Percentiles rank a stretch among this genome's conserved stretches.
Conservation (phyloP, 2,888 invertebrate species). For the Myopa tessellatipennis region DNA sequence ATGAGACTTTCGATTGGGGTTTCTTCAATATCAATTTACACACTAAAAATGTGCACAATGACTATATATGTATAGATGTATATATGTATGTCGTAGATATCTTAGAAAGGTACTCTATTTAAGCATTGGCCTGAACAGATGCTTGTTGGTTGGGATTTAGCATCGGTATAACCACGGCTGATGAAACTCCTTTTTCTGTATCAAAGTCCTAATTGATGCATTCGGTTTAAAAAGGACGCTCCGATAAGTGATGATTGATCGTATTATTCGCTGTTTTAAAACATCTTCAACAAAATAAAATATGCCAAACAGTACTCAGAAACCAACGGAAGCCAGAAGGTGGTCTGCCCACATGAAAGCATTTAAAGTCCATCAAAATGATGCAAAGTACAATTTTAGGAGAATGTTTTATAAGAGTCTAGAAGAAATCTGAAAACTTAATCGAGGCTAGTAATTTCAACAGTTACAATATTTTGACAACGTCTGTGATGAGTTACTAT, state of each 20-base stretch:
- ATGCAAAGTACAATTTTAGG: conserved; percentile 34
- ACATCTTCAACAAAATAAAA: not conserved
- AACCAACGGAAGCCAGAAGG: not conserved
- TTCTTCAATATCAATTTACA: conserved; percentile 29
- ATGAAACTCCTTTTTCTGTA: not conserved
- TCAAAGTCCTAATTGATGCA: not conserved
- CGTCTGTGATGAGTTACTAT: conserved; percentile 41
- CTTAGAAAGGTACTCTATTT: not conserved
- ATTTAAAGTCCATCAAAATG: not conserved
- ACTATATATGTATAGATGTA: not conserved
- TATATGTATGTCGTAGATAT: not conserved
- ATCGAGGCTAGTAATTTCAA: too few species aligned
- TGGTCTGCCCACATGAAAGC: not conserved
- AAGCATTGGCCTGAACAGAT: not conserved
- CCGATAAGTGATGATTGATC: not conserved
- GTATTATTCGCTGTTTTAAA: not conserved
- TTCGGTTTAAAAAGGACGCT: not conserved
- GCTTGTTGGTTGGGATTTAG: not conserved
- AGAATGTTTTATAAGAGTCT: conserved; percentile 37
- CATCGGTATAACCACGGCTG: not conserved
- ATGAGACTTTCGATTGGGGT: conserved; percentile 28
- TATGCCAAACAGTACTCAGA: not conserved
- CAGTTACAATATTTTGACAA: conserved; percentile 47
- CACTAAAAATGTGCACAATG: conserved; percentile 16
- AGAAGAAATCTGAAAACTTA: conserved; percentile 41